Evolutionary conservation across 1,140 invertebrate species (phyloP), one percentile per base, ranked within the genome.

Genomic region (Anthonomus grandis): DNA sequence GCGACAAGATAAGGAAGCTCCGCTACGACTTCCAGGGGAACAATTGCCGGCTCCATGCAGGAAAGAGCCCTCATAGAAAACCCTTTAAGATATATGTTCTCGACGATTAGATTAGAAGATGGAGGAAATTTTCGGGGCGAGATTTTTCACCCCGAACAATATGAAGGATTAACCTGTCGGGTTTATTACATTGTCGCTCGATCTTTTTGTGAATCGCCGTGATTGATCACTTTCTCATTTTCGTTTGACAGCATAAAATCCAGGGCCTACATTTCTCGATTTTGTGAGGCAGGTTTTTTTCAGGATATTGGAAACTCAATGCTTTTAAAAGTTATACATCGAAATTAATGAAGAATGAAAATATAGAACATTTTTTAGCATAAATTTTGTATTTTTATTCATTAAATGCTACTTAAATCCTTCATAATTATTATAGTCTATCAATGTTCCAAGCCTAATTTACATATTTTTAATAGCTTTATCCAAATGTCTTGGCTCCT

Each of bases 141-240:
- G 36, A 56, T 56, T 56, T 49, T 57, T 57, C 55, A 44, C 39
- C 31, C 39, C 55, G 55, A 50, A 57, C 55, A 57, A 57, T 57
- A 50, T 57, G 55, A 57, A 57, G 55, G 55, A 57, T 57, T 57
- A 57, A 57, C 55, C 55, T 57, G 55, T 57, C 55, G 47, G 46
- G 45, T 57, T 49, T 57, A 57, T 57, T 57, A 57, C 55, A 48
- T 42, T 57, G 55, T 57, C 55, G 55, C 47, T 57, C 46, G 55
- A 50, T 57, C 55, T 57, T 50, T 49, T 42, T 56, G 46, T 57
- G 55, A 57, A 49, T 57, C 55, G 46, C 6, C 17, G 46, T 57
- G 55, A 57, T 57, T 50, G 55, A 57, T 57, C 37, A 25, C 52
- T 34, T 55, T 46, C 52, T 36, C 42, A 46, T 55, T 55, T 55